Base-by-base conservation (phyloP, 92 coral and sea anemone species). In the Porites rus region DNA sequence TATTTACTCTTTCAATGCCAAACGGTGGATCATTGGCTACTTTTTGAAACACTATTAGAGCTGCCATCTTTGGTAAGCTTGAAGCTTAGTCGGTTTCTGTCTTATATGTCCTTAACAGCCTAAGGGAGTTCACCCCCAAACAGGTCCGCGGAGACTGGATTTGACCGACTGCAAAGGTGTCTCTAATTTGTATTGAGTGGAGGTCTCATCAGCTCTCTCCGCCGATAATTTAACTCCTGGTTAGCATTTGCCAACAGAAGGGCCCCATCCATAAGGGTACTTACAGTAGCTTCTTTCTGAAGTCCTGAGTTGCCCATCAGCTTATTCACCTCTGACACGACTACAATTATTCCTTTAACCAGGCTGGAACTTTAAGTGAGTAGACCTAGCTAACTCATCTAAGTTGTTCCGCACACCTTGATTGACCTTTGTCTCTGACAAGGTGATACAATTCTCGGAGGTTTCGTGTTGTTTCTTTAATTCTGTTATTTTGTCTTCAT, bases 201-300 rank as follows among this genome's bases (percentile, higher is more conserved):
- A 17, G 61, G 66, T 71, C 69, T 51, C 51, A 82, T 24, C 53
- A 63, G 52, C 54, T 82, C 80, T 71, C 80, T 82, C 38, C 87
- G 79, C 9, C 70, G 18, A 69, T 22, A 19, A 25, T 82, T 72
- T 59, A 71, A 65, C 66, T 82, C 70, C 54, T 38, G 80, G 79
- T 71, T 72, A 68, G 87, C 87, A 82, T 82, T 68, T 70, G 87
- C 87, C 80, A 82, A 65, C 67, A 82, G 64, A 14, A 51, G 87
- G 11, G 72, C 81, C 52, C 87, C 78, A n/a, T 72, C 87, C 71
- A 83, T 83, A 6, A 83, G 81, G 7, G 87, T 54, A 65, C 69
- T 51, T 18, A 72, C 65, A 24, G 56, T 12, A 22, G 72, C 60
- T 13, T 73, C 54, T 83, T 83, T 72, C 58, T 58, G 62, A 10